Conservation (phyloP, 2,113 vertebrate genomes). For the Puffinus mauretanicus region DNA sequence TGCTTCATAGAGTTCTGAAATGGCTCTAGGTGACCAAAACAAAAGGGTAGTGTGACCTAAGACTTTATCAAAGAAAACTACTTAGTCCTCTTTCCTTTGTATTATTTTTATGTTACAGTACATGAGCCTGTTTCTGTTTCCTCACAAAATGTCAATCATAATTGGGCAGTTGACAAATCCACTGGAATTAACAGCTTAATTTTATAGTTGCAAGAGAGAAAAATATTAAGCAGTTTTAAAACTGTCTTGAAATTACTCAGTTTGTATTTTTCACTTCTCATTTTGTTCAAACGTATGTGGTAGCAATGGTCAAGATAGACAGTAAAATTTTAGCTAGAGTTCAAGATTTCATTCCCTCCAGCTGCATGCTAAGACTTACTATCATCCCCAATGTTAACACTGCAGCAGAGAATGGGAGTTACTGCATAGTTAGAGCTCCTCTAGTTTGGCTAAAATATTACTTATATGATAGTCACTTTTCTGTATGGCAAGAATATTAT, state of each 20-base stretch:
- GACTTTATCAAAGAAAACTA: not conserved
- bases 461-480: not conserved
- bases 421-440: not conserved
- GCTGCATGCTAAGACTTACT: not conserved
- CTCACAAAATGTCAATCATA: not conserved
- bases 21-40: not conserved
- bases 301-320: not conserved
- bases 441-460: constrained; percentile 13
- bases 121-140: not conserved
- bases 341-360: not conserved
- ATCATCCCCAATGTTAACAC: not conserved
- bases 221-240: not conserved
- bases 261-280: not conserved
- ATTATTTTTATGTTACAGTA: not conserved
- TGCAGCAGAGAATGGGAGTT: not conserved
- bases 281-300: not conserved
- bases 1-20: not conserved
- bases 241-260: not conserved
- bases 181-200: not conserved
- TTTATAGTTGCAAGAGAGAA: not conserved
- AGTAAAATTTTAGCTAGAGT: not conserved
- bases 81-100: not conserved
- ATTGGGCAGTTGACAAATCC: not conserved
- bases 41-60: not conserved
- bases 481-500: not conserved